A percentile compares a stretch with the other conserved stretches of the same genome.
phyloP scores from a whole-genome alignment of 2,113 vertebrate genomes.

The Chascanopsetta lugubris region DNA sequence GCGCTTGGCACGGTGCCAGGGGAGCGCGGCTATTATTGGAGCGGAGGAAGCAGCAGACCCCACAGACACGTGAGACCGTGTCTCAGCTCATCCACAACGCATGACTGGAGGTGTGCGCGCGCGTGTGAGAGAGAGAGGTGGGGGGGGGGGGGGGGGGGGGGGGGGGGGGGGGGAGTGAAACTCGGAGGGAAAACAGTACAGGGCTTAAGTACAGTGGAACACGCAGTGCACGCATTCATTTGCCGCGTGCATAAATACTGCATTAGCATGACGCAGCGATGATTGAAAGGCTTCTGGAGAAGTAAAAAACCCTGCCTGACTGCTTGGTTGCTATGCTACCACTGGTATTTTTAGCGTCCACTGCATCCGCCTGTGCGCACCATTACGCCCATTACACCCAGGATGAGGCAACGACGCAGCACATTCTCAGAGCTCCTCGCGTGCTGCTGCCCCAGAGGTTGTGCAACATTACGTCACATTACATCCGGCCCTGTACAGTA shows the following conservation, averaged over 20 bases:
- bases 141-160: background rate
- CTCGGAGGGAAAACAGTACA: background rate
- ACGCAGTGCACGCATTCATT: background rate
- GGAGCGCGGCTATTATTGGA: slow-evolving; percentile 81
- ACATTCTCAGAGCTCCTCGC: slow-evolving; percentile 25
- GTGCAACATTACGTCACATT: slow-evolving; percentile 60
- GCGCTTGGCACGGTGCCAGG: slow-evolving; percentile 74
- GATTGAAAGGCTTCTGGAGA: slow-evolving; percentile 5
- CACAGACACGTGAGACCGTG: slow-evolving; percentile 79
- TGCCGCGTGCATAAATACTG: background rate
- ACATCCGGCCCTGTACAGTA: background rate
- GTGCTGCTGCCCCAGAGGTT: slow-evolving; percentile 42
- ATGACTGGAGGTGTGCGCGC: slow-evolving; percentile 52
- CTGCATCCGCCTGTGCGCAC: slow-evolving; percentile 47
- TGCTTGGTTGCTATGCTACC: slow-evolving; percentile 61
- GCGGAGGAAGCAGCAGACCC: slow-evolving; percentile 73
- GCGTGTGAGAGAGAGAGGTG: background rate
- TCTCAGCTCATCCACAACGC: slow-evolving; percentile 75
- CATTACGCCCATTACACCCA: slow-evolving; percentile 41
- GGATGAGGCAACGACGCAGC: slow-evolving; percentile 49
- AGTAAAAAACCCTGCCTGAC: background rate
- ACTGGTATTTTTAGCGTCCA: slow-evolving; percentile 67
- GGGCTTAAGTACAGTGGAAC: slow-evolving; percentile 14
- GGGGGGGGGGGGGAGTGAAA: background rate
- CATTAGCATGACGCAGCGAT: slow-evolving; percentile 11